Evolutionary conservation across 2,113 vertebrate species (phyloP).

Genomic region (Paradoxurus hermaphroditus): DNA sequence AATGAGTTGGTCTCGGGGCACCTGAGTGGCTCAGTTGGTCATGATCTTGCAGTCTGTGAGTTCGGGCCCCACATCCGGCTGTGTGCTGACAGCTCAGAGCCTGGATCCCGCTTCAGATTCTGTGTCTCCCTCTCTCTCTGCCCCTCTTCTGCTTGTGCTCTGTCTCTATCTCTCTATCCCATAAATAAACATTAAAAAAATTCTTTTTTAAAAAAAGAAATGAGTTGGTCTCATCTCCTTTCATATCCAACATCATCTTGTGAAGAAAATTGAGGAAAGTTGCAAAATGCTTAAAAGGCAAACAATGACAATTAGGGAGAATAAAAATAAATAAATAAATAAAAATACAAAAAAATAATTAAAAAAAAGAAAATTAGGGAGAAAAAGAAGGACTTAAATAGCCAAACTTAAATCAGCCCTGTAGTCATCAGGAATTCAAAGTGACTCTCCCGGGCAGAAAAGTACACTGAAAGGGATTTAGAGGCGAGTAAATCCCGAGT

Average conservation of each 20-base stretch:
- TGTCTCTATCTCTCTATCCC: no score
- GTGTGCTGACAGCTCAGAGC: no score
- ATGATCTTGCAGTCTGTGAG: no score
- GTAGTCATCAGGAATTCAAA: neutral
- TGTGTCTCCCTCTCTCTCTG: no score
- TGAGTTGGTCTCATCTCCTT: neutral
- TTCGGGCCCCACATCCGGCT: no score
- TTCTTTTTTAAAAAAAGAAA: neutral
- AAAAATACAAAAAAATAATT: no score
- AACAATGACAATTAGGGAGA: neutral
- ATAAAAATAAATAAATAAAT: no score
- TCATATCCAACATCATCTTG: neutral
- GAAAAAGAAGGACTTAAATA: neutral
- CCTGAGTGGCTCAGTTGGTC: no score
- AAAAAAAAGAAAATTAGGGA: neutral
- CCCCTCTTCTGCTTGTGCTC: no score
- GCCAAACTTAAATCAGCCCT: neutral
- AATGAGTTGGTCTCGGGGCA: neutral
- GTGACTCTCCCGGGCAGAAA: neutral
- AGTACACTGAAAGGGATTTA: neutral
- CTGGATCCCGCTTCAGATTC: no score
- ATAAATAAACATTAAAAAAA: no score
- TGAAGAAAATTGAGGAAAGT: neutral
- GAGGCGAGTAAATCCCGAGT: neutral
- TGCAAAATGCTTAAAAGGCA: neutral